Evolutionary conservation across 2,888 invertebrate species (phyloP).

Genomic region (Ennomos fuscantarius): DNA sequence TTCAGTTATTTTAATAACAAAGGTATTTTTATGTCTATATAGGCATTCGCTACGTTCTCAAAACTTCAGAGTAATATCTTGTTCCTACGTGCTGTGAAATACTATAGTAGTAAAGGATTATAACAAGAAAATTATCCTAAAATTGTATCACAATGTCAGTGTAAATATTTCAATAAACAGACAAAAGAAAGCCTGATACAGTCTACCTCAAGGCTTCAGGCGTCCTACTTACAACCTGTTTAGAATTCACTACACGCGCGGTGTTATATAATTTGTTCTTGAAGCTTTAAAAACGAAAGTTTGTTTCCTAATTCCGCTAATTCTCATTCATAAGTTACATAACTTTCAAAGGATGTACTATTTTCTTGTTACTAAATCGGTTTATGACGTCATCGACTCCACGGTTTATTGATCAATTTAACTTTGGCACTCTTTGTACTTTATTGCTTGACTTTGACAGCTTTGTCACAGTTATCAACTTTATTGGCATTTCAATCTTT

Average conservation of each 20-base stretch:
- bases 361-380: conserved; percentile 21
- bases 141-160: background rate
- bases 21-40: too few species aligned
- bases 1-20: too few species aligned
- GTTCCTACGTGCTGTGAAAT: too few species aligned
- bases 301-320: conserved; percentile 30
- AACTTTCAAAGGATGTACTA: conserved; percentile 28
- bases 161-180: background rate
- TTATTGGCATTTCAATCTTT: conserved; percentile 24
- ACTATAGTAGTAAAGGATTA: too few species aligned
- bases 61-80: too few species aligned
- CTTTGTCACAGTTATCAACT: conserved; percentile 2
- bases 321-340: conserved; percentile 32
- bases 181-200: conserved; percentile 24
- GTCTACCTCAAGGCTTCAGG: conserved; percentile 24
- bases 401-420: conserved; percentile 15
- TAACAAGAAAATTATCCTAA: background rate
- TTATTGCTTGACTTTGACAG: background rate
- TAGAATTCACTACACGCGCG: conserved; percentile 25
- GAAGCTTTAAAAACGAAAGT: conserved; percentile 40
- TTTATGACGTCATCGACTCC: conserved; percentile 16
- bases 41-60: too few species aligned
- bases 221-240: conserved; percentile 28
- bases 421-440: background rate
- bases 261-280: conserved; percentile 28